Conservation (phyloP, 2,113 vertebrate genomes). For the Lutjanus erythropterus region DNA sequence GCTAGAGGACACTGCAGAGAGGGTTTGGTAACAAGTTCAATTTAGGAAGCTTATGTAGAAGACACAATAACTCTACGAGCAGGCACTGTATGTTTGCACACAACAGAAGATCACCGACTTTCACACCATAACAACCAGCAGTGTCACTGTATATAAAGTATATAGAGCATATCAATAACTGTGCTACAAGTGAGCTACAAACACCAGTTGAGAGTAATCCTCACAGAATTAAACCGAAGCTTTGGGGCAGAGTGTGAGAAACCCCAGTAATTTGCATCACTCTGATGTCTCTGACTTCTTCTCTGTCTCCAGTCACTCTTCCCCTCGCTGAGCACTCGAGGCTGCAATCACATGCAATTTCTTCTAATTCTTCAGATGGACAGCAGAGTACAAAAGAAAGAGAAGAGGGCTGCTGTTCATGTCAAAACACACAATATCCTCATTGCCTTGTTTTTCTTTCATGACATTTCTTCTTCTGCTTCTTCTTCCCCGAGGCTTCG, state of each 20-base stretch:
- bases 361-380: slow-evolving; percentile 39
- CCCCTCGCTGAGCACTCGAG: slow-evolving; percentile 7
- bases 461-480: not conserved
- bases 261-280: slow-evolving; percentile 38
- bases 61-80: slow-evolving; percentile 36
- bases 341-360: slow-evolving; percentile 51
- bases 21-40: slow-evolving; percentile 12
- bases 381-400: not conserved
- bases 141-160: slow-evolving; percentile 29
- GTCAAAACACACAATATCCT: slow-evolving; percentile 9
- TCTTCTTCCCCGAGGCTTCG: slow-evolving; percentile 6
- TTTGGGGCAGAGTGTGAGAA: slow-evolving; percentile 15
- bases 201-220: slow-evolving; percentile 29
- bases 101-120: slow-evolving; percentile 43
- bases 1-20: slow-evolving; percentile 35
- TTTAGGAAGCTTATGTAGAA: slow-evolving; percentile 33
- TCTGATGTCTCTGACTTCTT: slow-evolving; percentile 36
- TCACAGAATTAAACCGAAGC: slow-evolving; percentile 14
- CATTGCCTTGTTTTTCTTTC: not conserved
- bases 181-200: slow-evolving; percentile 59
- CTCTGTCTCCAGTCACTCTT: slow-evolving; percentile 9
- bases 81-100: slow-evolving; percentile 46
- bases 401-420: slow-evolving; percentile 4
- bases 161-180: slow-evolving; percentile 36
- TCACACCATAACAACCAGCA: slow-evolving; percentile 33